phyloP scores from a whole-genome alignment of 2,113 vertebrate genomes.

The Coreoperca whiteheadi region DNA sequence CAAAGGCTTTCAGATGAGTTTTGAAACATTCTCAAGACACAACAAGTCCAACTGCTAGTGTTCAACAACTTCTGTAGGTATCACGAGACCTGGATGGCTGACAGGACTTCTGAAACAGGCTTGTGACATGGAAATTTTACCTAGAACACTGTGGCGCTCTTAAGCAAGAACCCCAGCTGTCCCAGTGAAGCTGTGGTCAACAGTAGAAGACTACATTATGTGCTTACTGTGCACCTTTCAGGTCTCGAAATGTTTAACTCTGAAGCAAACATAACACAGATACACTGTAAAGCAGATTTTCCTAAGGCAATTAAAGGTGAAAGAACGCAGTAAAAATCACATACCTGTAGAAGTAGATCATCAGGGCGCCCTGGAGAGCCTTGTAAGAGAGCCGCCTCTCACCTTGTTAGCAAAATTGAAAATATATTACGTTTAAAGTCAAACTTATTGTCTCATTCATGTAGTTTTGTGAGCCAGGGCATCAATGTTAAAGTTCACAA shows the following conservation, averaged over 20 bases:
- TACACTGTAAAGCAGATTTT: neutral
- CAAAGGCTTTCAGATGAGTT: neutral
- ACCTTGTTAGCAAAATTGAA: conserved; percentile 44
- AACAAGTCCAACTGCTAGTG: neutral
- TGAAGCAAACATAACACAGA: conserved; percentile 23
- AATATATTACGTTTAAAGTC: neutral
- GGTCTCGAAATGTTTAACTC: conserved; percentile 3
- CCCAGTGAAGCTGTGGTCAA: conserved; percentile 7
- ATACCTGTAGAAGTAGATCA: conserved; percentile 99
- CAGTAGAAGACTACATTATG: neutral
- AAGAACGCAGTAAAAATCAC: neutral
- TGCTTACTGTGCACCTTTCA: neutral
- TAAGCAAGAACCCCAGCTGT: neutral
- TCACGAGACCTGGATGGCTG: conserved; percentile 5
- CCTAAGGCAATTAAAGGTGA: conserved; percentile 11
- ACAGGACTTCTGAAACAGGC: neutral
- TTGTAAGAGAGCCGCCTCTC: conserved; percentile 79
- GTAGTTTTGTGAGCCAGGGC: neutral
- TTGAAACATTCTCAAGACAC: neutral
- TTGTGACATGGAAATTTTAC: conserved; percentile 20
- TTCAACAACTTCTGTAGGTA: neutral
- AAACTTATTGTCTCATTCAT: neutral
- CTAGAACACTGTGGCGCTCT: conserved; percentile 12
- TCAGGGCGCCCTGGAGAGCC: conserved; percentile 91
- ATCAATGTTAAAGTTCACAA: neutral